phyloP scores from a whole-genome alignment of 2,113 vertebrate genomes.

The Tinamus guttatus region DNA sequence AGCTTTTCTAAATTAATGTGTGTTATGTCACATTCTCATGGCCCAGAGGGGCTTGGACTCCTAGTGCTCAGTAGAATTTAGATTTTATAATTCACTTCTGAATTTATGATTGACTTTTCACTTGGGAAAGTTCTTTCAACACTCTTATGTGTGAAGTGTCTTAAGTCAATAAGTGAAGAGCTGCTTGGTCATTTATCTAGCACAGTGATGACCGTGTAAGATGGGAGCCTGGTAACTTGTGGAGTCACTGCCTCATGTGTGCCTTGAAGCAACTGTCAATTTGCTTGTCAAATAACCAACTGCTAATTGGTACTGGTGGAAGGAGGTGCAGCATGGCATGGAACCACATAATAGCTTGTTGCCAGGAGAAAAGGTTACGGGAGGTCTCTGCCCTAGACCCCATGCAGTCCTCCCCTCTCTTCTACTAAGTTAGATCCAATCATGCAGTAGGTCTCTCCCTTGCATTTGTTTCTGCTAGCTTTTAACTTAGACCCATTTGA shows the following conservation, averaged over 20 bases:
- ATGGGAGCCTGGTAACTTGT: neutral
- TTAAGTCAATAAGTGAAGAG: neutral
- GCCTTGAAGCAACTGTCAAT: neutral
- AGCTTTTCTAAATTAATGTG: neutral
- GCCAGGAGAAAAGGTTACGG: too few species aligned
- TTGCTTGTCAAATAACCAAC: neutral
- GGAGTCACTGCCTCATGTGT: neutral
- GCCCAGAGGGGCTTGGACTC: accelerated
- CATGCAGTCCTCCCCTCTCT: neutral
- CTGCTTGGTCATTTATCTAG: accelerated
- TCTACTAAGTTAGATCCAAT: neutral
- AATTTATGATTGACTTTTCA: neutral
- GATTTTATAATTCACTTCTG: neutral
- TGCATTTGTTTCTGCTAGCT: neutral
- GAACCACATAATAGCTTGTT: neutral
- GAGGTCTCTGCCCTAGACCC: neutral
- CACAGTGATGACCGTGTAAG: accelerated
- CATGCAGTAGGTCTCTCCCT: neutral
- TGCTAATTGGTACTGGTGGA: neutral
- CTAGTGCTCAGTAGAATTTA: neutral
- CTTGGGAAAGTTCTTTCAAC: neutral
- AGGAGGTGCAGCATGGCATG: neutral
- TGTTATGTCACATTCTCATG: accelerated
- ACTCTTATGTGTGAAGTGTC: accelerated
- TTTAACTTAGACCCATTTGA: neutral